Base-by-base conservation (phyloP, 1,140 invertebrate species). In the Drosophila subobscura region DNA sequence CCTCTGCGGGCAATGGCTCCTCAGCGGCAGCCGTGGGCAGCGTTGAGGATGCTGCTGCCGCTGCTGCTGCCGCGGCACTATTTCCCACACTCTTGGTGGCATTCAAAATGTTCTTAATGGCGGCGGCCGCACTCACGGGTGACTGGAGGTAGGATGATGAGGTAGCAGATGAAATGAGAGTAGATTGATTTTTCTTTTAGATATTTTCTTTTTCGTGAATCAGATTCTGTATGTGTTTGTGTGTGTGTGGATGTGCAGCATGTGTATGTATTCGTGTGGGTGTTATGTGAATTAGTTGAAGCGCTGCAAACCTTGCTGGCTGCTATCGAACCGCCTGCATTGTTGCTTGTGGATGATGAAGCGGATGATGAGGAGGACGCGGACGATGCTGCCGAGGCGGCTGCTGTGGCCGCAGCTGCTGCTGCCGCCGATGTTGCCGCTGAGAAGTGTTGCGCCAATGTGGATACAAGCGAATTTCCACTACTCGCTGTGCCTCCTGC, bases 101-200 rank as follows among this genome's bases (percentile, higher is more conserved):
- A 76, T 90, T 91, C 55, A 91, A 77, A 60, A 91, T 91, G 54
- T 75, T 91, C 70, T 91, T 91, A 49, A 91, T 91, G 44, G 89
- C 89, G 42, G 89, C 89, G 54, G 89, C 89, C 51, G 89, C 89
- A 55, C 89, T 91, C 46, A 91, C 89, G 47, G 89, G 81, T 67
- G 89, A 91, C 89, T 90, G 71, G 47, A 56, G 46, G 71, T 42
- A 56, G 46, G 56, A 57, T 72, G 33, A 37, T 23, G 61, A 55
- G 47, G 71, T 57, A 64, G 70, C n/a, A 46, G 64, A 76, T 86
- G 73, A 74, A 73, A 80, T 80, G 78, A 80, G 49, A 57, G 55
- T 58, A 58, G 60, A 72, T 46, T 60, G 29, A 61, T 52, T 60
- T 73, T 72, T 76, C 60, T 51, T 55, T 61, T 75, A 63, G 10